Base-by-base conservation (phyloP, 2,888 invertebrate genomes). In the Rhagium mordax region DNA sequence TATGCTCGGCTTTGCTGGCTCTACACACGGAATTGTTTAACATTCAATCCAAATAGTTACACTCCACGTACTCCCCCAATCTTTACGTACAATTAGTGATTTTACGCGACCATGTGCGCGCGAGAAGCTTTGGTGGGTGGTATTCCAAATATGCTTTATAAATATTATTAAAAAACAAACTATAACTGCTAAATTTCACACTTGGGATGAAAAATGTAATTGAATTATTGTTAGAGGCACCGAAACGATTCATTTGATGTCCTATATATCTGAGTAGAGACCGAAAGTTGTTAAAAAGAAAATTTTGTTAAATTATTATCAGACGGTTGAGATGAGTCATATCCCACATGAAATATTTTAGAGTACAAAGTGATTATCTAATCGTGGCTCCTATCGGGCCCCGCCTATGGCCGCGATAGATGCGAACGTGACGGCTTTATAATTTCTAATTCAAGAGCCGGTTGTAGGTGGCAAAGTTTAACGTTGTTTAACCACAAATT, bases 11-110 rank as follows among this genome's bases (percentile, higher is more conserved):
- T 18, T 41, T 55, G 64, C 57, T 48, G 68, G 49, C 67, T 67
- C 64, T 72, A 70, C 69, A 72, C 66, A 75, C 70, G 71, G 62
- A 71, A 70, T 70, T 72, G 72, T 72, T 74, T 72, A 68, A 72
- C 72, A 67, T 72, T 72, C 65, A 67, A 64, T 72, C 70, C 55
- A 67, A 59, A 70, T 72, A 70, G 70, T 75, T 75, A 72, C 59
- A 59, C 59, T 33, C 18, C 59, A 33, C 18, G 20, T 59, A 33
- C 18, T 59, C 59, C 33, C 59, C 57, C 16, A 1, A 55, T 33
- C 33, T 59, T 16, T 33, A 16, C 16, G 59, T 59, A 59, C 24
- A 21, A 55, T 59, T 59, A 59, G 59, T 59, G 59, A 59, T 59
- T 59, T 59, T 33, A 33, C 21, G 6, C 59, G 3, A 8, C 33